phyloP scores from a whole-genome alignment of 2,113 vertebrate species.

The Panthera uncia region DNA sequence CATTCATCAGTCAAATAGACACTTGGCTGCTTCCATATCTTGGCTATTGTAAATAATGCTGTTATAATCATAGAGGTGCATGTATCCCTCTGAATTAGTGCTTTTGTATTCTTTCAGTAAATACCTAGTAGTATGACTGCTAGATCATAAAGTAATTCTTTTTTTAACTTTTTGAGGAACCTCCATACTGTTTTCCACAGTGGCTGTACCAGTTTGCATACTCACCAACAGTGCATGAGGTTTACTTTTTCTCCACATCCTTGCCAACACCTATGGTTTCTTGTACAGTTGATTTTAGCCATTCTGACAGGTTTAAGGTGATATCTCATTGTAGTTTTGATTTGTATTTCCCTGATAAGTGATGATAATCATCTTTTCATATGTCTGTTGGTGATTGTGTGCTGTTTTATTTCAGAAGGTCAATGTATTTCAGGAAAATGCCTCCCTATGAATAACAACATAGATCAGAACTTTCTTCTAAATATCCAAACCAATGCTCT shows the following conservation, averaged over 20 bases:
- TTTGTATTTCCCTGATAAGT: background rate
- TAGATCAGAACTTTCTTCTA: background rate
- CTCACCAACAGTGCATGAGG: background rate
- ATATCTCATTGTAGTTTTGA: background rate
- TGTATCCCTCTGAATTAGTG: background rate
- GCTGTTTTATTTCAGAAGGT: background rate
- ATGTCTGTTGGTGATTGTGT: background rate
- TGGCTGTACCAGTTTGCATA: background rate
- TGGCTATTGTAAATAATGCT: background rate
- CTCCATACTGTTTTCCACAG: background rate
- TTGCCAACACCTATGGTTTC: background rate
- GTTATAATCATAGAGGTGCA: background rate
- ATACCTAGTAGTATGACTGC: background rate
- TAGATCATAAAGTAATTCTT: background rate
- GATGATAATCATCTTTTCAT: background rate
- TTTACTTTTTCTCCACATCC: background rate
- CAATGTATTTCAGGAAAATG: slow-evolving; percentile 24
- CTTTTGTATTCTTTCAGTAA: background rate
- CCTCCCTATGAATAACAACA: background rate
- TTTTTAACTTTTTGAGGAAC: background rate
- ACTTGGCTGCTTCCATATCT: background rate
- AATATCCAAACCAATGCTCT: background rate
- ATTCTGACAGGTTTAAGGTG: background rate
- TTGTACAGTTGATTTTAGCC: background rate
- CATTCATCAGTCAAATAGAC: background rate